These are phyloP conservation scores for Glaucidium brasilianum DNA, from an alignment of 2,113 vertebrate species.

Conservation along the genomic window DNA sequence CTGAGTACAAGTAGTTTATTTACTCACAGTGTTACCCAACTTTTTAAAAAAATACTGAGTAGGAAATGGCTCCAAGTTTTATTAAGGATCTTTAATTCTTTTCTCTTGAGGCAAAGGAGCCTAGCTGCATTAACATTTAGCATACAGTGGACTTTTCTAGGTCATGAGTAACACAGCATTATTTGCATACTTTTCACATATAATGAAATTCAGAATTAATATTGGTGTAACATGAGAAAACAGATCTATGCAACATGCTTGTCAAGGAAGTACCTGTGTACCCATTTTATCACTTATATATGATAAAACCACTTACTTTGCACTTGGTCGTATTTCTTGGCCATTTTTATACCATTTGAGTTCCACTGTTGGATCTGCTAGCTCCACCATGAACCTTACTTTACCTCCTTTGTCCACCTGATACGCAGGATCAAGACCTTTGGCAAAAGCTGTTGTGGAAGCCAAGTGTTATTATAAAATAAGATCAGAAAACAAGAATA, in stretches of 20 bases:
- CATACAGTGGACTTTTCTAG: not conserved
- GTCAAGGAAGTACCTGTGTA: not conserved
- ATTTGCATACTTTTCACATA: not conserved
- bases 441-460: slow-evolving; percentile 87
- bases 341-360: slow-evolving; percentile 99
- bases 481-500: not conserved
- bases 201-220: not conserved
- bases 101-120: not conserved
- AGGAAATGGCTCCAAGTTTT: not conserved
- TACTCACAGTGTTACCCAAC: not conserved
- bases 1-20: not conserved
- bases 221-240: not conserved
- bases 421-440: slow-evolving; percentile 93
- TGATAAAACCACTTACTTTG: slow-evolving; percentile 84
- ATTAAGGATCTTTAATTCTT: not conserved
- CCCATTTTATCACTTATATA: not conserved
- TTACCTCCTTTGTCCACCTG: slow-evolving; percentile 94
- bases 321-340: slow-evolving; percentile 92
- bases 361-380: slow-evolving; percentile 95
- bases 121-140: not conserved
- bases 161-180: not conserved
- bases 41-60: not conserved
- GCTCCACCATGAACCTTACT: slow-evolving; percentile 91
- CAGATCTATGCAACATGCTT: not conserved
- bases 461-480: not conserved